phyloP scores from a whole-genome alignment of 2,888 invertebrate species.

The Drosophila ustulata region DNA sequence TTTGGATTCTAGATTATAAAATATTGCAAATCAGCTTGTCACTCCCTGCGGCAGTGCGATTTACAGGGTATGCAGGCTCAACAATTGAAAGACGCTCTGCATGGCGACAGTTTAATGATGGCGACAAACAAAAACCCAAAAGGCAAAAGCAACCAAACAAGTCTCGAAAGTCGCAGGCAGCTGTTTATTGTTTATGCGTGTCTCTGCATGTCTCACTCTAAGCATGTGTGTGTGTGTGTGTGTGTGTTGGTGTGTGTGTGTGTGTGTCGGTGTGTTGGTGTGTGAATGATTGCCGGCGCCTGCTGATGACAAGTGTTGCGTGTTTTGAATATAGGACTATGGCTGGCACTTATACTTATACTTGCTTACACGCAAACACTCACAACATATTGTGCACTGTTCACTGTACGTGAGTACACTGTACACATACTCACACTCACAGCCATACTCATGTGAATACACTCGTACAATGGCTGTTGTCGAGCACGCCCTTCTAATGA shows the following conservation, averaged over 20 bases:
- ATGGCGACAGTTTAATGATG: slow-evolving; percentile 52
- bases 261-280: slow-evolving; percentile 21
- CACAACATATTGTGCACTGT: slow-evolving; percentile 1
- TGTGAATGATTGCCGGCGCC: slow-evolving; percentile 73
- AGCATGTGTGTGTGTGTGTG: slow-evolving; percentile 17
- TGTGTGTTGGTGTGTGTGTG: background rate
- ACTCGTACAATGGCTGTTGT: slow-evolving; percentile 24
- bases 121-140: slow-evolving; percentile 32
- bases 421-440: slow-evolving; percentile 13
- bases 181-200: slow-evolving; percentile 54
- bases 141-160: slow-evolving; percentile 39
- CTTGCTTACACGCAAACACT: slow-evolving; percentile 21
- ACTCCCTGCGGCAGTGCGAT: background rate
- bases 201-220: slow-evolving; percentile 4
- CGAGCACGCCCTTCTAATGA: slow-evolving; percentile 58
- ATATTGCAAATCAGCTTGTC: background rate
- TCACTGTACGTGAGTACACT: slow-evolving; percentile 13
- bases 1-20: too few species aligned
- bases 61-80: slow-evolving; percentile 31
- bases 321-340: slow-evolving; percentile 74
- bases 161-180: slow-evolving; percentile 27
- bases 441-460: slow-evolving; percentile 7
- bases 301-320: slow-evolving; percentile 81
- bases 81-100: slow-evolving; percentile 31
- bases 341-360: slow-evolving; percentile 38